Evolutionary conservation across 1,140 invertebrate species (phyloP).

Genomic region (Aethina tumida): DNA sequence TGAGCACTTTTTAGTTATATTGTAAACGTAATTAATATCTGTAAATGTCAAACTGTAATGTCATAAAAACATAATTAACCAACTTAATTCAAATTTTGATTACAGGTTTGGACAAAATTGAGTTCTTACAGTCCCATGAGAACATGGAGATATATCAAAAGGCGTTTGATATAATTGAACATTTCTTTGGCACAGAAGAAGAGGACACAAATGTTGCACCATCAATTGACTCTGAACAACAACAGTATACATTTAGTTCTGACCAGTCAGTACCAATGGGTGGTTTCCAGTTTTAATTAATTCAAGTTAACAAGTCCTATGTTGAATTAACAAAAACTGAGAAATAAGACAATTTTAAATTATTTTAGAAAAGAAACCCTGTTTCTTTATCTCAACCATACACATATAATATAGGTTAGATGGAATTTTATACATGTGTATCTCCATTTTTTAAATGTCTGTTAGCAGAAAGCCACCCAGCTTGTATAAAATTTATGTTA

Average conservation of each 20-base stretch:
- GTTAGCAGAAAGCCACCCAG: no score
- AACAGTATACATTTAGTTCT: constrained; percentile 66
- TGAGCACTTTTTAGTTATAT: no score
- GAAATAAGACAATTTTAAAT: constrained; percentile 7
- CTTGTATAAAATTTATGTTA: no score
- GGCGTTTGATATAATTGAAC: constrained; percentile 93
- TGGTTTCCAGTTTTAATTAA: constrained; percentile 61
- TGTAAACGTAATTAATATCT: no score
- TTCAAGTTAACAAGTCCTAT: constrained; percentile 4
- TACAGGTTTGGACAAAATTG: constrained; percentile 91
- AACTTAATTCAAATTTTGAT: constrained; percentile 23
- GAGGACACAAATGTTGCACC: constrained; percentile 80
- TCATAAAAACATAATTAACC: no score
- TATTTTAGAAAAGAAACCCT: constrained; percentile 15
- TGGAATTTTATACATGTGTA: constrained; percentile 19
- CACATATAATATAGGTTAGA: constrained; percentile 2
- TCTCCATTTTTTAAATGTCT: no score
- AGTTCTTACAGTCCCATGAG: constrained; percentile 92
- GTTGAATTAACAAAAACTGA: constrained; percentile 3
- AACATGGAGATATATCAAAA: constrained; percentile 95
- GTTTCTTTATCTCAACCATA: constrained; percentile 8
- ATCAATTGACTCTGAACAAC: constrained; percentile 60
- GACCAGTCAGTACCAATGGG: constrained; percentile 65
- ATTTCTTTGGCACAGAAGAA: constrained; percentile 86
- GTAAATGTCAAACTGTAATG: no score